Evolutionary conservation across 2,888 invertebrate genomes (phyloP), one percentile per base, ranked within the genome.

Genomic region (Petrolisthes cinctipes): DNA sequence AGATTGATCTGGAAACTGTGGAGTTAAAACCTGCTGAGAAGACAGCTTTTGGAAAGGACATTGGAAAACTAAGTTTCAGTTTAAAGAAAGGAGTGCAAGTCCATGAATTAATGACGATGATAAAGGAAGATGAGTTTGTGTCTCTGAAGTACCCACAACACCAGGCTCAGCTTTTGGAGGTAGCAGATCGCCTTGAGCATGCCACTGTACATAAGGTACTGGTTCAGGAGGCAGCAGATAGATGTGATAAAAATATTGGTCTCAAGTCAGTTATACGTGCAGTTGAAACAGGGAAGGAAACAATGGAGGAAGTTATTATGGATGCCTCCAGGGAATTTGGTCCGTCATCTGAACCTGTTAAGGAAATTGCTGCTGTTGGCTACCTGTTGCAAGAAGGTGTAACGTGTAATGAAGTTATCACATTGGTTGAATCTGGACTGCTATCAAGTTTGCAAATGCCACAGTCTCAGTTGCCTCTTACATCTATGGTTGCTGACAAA

Each of bases 21-120:
- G 90, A 90, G 54, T 83, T 89, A 17, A 75, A 86, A 57, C 87
- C 89, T 4, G 14, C 82, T 3, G 89, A 90, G 68, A 89, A 86
- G 75, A 53, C 71, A 11, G 37, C 82, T 37, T 85, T 90, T 68
- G 71, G 79, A 57, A 85, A 90, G 68, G 90, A 90, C 81, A 87
- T 90, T 83, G 90, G 81, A 23, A 90, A 89, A 23, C 83, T 90
- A 57, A 90, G 78, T 71, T 82, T 90, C 81, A 79, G 86, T 37
- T 80, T 90, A 54, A 90, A 90, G 82, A 89, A 83, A 82, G 90
- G 90, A 11, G 89, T 89, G 56, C 87, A 89, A 78, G 90, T 90
- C 54, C 87, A 89, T 83, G 90, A 90, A 86, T 83, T 90, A 4
- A 87, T 90, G 87, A 89, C 90, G n/a, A 90, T 90, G 90, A 76